Base-by-base conservation (phyloP, 2,113 vertebrate species). In the Grammomys dolichurus region DNA sequence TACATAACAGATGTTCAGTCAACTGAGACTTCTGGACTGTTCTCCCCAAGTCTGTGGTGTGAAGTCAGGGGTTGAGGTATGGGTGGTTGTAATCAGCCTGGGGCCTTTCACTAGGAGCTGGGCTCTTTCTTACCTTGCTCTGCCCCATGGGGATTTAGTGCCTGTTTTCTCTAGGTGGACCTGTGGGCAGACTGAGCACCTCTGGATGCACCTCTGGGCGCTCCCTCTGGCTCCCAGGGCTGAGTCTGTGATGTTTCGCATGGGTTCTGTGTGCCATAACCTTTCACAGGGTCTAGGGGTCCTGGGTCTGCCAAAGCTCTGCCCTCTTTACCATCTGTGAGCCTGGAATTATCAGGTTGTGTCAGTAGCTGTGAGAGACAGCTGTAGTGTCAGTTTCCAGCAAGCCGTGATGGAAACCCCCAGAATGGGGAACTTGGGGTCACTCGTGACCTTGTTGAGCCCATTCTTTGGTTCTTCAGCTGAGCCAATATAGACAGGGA, bases 1-100 rank as follows among this genome's bases (percentile, higher is more conserved):
- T 33, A 10, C 16, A 0, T 26, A 10, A 17, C 1, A 3, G 5
- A 51, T 28, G 46, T 36, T 16, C 46, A 13, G 28, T 1, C 19
- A 56, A 10, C 60, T 7, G 11, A 19, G 67, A 40, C n/a, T 24
- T 1, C 58, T 36, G 22, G 12, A 17, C 58, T 43, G 12, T 65
- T 67, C 43, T 56, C 43, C 46, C 54, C 5, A 51, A n/a, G 7
- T 7, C 24, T 16, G 17, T 8, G 36, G 26, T 33, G 40, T 60
- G 58, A 90, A 60, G 46, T 9, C 65, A 7, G 14, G 2, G 40
- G 9, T 9, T 19, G 1, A 69, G 20, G 33, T 26, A 3, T 5
- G 48, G 28, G 92, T 73, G 4, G 20, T 6, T 14, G 10, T 7
- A 1, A 51, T 31, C 10, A 16, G 24, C 17, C 24, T 7, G 58